Evolutionary conservation across 2,888 invertebrate species (phyloP), one percentile per base, ranked within the genome.

Genomic region (Clanis bilineata): DNA sequence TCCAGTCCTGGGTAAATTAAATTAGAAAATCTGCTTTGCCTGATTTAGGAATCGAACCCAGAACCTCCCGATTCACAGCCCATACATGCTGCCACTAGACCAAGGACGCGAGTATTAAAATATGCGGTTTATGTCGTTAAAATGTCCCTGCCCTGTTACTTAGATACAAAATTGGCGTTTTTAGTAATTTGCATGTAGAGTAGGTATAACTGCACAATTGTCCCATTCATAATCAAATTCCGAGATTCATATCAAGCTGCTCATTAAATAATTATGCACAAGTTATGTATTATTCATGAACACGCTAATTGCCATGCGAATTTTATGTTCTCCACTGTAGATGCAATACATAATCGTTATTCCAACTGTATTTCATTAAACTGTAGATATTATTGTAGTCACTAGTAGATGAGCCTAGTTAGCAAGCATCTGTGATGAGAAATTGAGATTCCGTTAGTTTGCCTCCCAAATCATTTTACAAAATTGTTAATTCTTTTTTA

Each of bases 141-240:
- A 36, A 36, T 36, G n/a, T n/a, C n/a, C n/a, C n/a, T n/a, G n/a
- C n/a, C n/a, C n/a, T n/a, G n/a, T n/a, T n/a, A n/a, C 15, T 5
- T 18, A 18, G 41, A 18, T 41, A 18, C 18, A 21, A 18, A 41
- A 18, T 9, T 7, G 6, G n/a, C 1, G 1, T 18, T 41, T 18
- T 41, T 18, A 18, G 18, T 15, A 32, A 51, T 18, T 32, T 32
- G 51, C 32, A 32, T 51, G 18, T 32, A 32, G 1, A 18, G 9
- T 10, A 32, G 51, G 3, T 22, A 44, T 28, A 51, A 38, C 28
- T 44, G 7, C n/a, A 18, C 21, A 38, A 56, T 44, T 56, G 44
- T 60, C 15, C 43, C 15, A 28, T 45, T 23, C 23, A 38, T 57
- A 57, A 47, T 51, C 28, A 51, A 51, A 51, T 51, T 51, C 51